phyloP scores from a whole-genome alignment of 2,888 invertebrate species.

The Cephus sareptanus region DNA sequence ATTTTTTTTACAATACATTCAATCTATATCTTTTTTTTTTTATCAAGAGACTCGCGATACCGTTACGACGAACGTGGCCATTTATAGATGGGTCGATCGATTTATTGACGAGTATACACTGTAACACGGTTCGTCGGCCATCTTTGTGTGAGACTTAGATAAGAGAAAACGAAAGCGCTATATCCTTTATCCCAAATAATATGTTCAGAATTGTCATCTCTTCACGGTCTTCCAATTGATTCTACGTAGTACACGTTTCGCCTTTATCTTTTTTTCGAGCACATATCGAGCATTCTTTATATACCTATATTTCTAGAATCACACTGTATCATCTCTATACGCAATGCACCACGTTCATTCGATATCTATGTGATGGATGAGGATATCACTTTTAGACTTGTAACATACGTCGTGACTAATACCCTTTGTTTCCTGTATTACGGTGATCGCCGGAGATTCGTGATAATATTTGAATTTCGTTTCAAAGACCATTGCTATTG shows the following conservation, averaged over 20 bases:
- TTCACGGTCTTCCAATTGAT: neutral
- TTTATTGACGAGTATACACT: neutral
- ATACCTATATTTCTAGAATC: neutral
- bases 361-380: neutral
- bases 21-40: neutral
- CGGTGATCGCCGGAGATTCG: neutral
- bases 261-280: neutral
- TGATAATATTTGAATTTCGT: neutral
- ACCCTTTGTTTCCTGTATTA: neutral
- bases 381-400: neutral
- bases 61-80: neutral
- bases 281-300: neutral
- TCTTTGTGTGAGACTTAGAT: neutral
- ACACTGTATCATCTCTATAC: neutral
- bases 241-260: neutral
- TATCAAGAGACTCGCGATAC: neutral
- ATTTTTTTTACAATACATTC: slow-evolving; percentile 13
- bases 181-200: neutral
- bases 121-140: neutral
- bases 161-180: neutral
- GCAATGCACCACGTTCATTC: neutral
- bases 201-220: neutral
- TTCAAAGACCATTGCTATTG: neutral
- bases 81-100: neutral
- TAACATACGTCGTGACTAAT: neutral